Evolutionary conservation across 2,113 vertebrate genomes (phyloP).

Genomic region (Spilogale gracilis): DNA sequence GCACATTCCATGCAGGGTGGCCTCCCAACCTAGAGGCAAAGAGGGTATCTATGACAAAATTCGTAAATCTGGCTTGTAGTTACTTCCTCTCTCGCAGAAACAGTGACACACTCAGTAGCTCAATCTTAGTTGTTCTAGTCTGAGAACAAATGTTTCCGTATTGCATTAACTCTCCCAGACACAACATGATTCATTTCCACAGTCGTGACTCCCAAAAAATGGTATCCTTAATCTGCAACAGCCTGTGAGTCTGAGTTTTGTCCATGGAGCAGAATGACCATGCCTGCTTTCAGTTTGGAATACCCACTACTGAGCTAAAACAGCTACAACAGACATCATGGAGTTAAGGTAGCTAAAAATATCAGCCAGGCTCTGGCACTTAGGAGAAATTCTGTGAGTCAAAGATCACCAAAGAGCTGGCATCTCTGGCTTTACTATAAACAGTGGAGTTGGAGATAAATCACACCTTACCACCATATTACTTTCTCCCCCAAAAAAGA

Average conservation of each 20-base stretch:
- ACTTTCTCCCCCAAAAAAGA: background rate
- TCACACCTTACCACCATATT: too few species aligned
- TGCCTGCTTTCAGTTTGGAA: background rate
- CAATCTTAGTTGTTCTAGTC: background rate
- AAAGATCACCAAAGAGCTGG: background rate
- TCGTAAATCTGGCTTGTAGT: background rate
- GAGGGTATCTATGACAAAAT: background rate
- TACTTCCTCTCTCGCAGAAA: background rate
- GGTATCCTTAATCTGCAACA: background rate
- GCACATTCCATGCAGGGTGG: too few species aligned
- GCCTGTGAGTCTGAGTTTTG: background rate
- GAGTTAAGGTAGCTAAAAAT: background rate
- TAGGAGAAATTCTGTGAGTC: too few species aligned
- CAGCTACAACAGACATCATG: background rate
- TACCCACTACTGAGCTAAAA: background rate
- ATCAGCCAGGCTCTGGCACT: background rate
- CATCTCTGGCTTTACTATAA: background rate
- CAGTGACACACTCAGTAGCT: background rate
- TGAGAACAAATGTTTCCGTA: too few species aligned
- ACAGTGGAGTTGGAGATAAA: background rate
- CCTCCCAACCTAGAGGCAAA: background rate
- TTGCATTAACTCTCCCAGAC: background rate
- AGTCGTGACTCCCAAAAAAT: background rate
- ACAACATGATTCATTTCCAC: background rate
- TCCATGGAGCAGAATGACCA: background rate